Evolutionary conservation across 2,797 vertebrate species (phyloP), one percentile per base, ranked within the genome.

Genomic region (Nothura maculosa): DNA sequence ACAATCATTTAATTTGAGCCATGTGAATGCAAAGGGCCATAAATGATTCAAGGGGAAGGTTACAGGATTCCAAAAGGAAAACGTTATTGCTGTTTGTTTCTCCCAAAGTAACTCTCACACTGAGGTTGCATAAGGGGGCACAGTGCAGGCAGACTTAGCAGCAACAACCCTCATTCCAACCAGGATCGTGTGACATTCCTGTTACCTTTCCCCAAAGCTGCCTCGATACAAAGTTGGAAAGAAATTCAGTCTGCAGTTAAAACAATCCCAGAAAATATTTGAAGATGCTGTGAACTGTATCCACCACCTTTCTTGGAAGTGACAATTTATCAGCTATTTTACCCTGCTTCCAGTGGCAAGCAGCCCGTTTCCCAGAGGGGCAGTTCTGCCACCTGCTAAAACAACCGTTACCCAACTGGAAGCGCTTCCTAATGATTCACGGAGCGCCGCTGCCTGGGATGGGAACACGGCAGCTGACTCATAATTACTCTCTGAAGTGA

Each of bases 71-170:
- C 76, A 27, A 11, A 48, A 68, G 32, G 40, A 4, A 83, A 89
- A 63, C 28, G 2, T 32, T 34, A 36, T 20, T 81, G 38, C 38
- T 34, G 38, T 32, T 72, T 36, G 63, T 22, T 82, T 70, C 64
- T 82, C 54, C 42, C 72, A 74, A 84, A 93, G 38, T 15, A 58
- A 62, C 27, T 48, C 21, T 50, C 55, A 81, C 76, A n/a, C 50
- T 7, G 60, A 81, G 80, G 77, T 83, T 73, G 64, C 28, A 36
- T 20, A 32, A 77, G 62, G 73, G 48, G 48, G 50, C 32, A 43
- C 42, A 81, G 87, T 60, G 60, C 91, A 91, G 89, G 91, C 89
- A 91, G 54, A 22, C 58, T 28, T 85, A 42, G 18, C 30, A 42
- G 54, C 7, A 27, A 30, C 32, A 66, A 62, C 43, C 0, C 2